phyloP scores from a whole-genome alignment of 2,113 vertebrate species.

The Podilymbus podiceps region DNA sequence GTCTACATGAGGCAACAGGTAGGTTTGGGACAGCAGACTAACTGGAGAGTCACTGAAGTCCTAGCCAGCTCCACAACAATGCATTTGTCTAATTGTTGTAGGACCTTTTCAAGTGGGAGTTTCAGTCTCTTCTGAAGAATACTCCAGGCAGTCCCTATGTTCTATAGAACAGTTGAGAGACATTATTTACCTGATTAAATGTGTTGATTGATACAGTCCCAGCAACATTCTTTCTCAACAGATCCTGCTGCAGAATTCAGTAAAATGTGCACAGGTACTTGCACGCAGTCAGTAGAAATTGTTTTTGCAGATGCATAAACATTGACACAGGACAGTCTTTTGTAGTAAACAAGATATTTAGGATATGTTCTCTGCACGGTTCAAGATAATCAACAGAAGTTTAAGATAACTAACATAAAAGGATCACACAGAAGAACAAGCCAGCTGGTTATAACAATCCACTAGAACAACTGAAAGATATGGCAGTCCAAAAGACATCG shows the following conservation, averaged over 20 bases:
- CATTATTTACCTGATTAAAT: background rate
- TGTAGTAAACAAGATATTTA: background rate
- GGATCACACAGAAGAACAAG: background rate
- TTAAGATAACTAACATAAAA: background rate
- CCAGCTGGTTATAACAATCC: background rate
- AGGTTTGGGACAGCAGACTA: background rate
- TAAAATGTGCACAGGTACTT: background rate
- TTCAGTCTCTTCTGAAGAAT: background rate
- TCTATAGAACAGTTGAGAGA: background rate
- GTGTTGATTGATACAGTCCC: background rate
- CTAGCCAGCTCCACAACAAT: background rate
- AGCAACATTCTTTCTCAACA: background rate
- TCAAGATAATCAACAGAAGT: background rate
- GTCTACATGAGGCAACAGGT: background rate
- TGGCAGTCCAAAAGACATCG: background rate
- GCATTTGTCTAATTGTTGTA: background rate
- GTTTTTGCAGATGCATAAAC: background rate
- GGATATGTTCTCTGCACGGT: background rate
- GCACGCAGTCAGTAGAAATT: background rate
- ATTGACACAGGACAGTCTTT: background rate
- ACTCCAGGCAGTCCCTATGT: background rate
- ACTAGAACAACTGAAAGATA: background rate
- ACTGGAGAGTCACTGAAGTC: background rate
- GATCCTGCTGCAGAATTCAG: background rate
- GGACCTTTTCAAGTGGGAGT: background rate